Conservation (phyloP, 1,140 invertebrate genomes). For the Saccostrea glomerata region DNA sequence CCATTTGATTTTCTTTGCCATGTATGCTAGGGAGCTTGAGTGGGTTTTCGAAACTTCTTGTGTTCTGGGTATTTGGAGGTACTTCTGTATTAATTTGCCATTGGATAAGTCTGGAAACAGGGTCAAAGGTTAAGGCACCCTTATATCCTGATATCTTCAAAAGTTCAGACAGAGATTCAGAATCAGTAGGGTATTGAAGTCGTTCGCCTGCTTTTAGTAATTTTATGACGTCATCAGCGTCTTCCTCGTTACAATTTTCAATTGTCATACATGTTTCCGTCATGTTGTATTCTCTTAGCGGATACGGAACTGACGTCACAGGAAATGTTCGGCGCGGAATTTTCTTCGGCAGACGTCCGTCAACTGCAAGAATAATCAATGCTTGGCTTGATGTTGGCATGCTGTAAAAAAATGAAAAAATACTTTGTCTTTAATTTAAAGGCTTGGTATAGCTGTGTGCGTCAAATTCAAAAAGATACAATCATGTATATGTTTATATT, state of each 20-base stretch:
- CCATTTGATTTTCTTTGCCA: not conserved
- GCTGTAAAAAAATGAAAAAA: not conserved
- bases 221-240: constrained; percentile 8
- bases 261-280: constrained; percentile 41
- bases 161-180: constrained; percentile 46
- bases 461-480: not conserved
- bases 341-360: constrained; percentile 50
- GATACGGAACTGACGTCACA: constrained; percentile 55
- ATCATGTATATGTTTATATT: not conserved
- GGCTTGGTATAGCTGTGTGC: not conserved
- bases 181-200: not conserved
- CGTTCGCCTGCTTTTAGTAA: constrained; percentile 11
- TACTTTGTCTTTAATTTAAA: not conserved
- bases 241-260: constrained; percentile 44
- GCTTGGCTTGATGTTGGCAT: constrained; percentile 59
- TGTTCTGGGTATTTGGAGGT: not conserved
- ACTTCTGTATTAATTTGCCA: constrained; percentile 52
- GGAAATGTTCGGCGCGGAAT: constrained; percentile 41
- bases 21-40: not conserved
- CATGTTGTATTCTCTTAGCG: constrained; percentile 46
- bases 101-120: constrained; percentile 46
- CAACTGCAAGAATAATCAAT: constrained; percentile 51
- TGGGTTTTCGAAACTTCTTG: not conserved
- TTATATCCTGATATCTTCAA: constrained; percentile 45
- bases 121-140: constrained; percentile 50